phyloP scores from a whole-genome alignment of 2,797 vertebrate genomes.

The Atherinosoma microstoma region DNA sequence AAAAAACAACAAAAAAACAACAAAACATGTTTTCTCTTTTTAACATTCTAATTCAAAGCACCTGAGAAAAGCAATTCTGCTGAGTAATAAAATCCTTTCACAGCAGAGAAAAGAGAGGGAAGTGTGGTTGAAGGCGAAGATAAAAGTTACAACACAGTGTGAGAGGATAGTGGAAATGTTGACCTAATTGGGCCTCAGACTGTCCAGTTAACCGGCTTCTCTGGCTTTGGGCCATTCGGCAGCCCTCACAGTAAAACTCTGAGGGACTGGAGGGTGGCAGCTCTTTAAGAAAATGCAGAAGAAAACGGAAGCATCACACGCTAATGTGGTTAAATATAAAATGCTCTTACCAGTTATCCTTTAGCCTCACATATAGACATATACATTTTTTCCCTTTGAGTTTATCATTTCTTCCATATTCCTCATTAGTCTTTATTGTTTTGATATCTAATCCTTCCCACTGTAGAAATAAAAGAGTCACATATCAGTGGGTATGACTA shows the following conservation, averaged over 20 bases:
- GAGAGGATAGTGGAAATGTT: conserved; percentile 18
- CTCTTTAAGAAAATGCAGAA: conserved; percentile 5
- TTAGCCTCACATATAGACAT: neutral
- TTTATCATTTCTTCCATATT: conserved; percentile 8
- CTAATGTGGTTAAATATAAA: neutral
- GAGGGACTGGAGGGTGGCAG: conserved; percentile 27
- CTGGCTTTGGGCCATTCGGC: conserved; percentile 27
- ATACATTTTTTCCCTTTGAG: conserved; percentile 3
- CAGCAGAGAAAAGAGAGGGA: neutral
- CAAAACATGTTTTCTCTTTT: neutral
- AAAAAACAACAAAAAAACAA: neutral
- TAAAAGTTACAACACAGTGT: conserved; percentile 22
- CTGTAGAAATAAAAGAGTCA: conserved; percentile 26
- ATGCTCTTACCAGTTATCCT: neutral
- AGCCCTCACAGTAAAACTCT: conserved; percentile 29
- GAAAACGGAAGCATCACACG: neutral
- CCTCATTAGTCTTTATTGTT: conserved; percentile 24
- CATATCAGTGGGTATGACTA: conserved; percentile 44
- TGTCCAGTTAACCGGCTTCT: conserved; percentile 51
- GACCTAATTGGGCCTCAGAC: conserved; percentile 49
- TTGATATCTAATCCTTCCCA: conserved; percentile 18
- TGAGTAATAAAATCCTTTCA: conserved; percentile 35
- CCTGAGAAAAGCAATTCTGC: neutral
- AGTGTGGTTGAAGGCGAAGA: conserved; percentile 17
- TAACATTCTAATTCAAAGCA: conserved; percentile 30